Evolutionary conservation across 2,888 invertebrate species (phyloP).

Genomic region (Dorcus parallelipipedus): DNA sequence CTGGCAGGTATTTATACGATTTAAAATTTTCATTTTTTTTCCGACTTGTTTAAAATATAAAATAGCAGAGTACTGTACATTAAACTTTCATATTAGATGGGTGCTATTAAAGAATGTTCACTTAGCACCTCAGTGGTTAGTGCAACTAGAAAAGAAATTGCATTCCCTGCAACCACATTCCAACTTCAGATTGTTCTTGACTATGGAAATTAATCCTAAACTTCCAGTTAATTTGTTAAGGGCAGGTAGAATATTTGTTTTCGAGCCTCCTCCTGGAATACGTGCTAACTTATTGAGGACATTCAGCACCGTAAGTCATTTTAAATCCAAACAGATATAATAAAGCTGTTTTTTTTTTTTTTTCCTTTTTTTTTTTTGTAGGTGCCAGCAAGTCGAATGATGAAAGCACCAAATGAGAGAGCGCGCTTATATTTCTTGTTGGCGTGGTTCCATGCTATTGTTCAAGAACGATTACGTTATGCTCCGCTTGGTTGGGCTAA

Average conservation of each 20-base stretch:
- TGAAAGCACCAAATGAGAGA: slow-evolving; percentile 93
- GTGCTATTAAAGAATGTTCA: slow-evolving; percentile 99
- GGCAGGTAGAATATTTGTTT: slow-evolving; percentile 92
- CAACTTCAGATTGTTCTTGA: slow-evolving; percentile 92
- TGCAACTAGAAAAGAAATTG: slow-evolving; percentile 97
- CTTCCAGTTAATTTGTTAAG: slow-evolving; percentile 89
- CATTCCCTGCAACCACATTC: slow-evolving; percentile 93
- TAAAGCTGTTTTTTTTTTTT: background rate
- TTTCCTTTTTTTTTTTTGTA: slow-evolving; percentile 29
- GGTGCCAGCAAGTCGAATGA: slow-evolving; percentile 85
- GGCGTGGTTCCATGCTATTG: slow-evolving; percentile 99
- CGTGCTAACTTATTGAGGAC: slow-evolving; percentile 92
- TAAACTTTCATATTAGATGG: slow-evolving; percentile 62
- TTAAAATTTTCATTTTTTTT: slow-evolving; percentile 12
- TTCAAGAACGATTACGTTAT: slow-evolving; percentile 94
- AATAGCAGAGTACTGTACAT: background rate
- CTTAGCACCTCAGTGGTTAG: slow-evolving; percentile 96
- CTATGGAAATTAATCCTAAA: slow-evolving; percentile 98
- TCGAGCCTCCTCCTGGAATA: slow-evolving; percentile 98
- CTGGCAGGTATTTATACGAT: slow-evolving; percentile 64
- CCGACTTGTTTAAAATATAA: background rate
- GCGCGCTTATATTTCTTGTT: slow-evolving; percentile 95
- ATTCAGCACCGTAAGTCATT: slow-evolving; percentile 75
- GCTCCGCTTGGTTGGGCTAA: slow-evolving; percentile 99
- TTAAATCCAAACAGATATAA: background rate